phyloP scores from a whole-genome alignment of 1,140 invertebrate genomes.

The Penaeus japonicus region DNA sequence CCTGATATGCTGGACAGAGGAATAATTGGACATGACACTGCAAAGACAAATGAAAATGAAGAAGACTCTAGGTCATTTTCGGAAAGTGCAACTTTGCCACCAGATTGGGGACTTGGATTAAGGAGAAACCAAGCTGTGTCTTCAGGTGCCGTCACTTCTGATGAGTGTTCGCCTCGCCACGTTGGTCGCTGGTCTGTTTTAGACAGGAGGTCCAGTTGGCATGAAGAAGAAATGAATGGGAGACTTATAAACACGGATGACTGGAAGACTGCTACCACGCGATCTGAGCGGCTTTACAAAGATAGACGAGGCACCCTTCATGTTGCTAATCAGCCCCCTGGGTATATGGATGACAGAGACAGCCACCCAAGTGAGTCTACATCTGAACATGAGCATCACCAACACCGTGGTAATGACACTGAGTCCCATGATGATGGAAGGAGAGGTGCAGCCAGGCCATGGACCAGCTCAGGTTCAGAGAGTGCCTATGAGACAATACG shows the following conservation, averaged over 20 bases:
- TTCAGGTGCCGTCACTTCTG: neutral
- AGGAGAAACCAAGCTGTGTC: neutral
- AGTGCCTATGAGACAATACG: constrained; percentile 51
- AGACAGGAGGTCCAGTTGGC: neutral
- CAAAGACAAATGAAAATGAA: too few species aligned
- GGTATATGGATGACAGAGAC: constrained; percentile 36
- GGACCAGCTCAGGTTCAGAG: constrained; percentile 53
- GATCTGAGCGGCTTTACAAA: constrained; percentile 36
- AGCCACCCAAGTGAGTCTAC: constrained; percentile 49
- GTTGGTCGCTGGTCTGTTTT: neutral
- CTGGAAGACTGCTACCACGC: neutral
- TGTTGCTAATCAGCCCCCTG: constrained; percentile 48
- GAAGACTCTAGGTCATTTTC: too few species aligned
- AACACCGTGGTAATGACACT: neutral
- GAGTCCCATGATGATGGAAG: constrained; percentile 13
- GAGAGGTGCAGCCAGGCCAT: neutral
- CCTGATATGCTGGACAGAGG: too few species aligned
- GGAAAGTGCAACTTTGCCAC: too few species aligned
- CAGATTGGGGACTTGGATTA: neutral
- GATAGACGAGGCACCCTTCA: constrained; percentile 37
- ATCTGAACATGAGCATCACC: constrained; percentile 38
- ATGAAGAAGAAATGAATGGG: neutral
- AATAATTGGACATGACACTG: too few species aligned
- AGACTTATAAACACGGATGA: neutral
- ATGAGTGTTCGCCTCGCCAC: constrained; percentile 18